Conservation (phyloP, 2,888 invertebrate genomes). For the Helleia helle region DNA sequence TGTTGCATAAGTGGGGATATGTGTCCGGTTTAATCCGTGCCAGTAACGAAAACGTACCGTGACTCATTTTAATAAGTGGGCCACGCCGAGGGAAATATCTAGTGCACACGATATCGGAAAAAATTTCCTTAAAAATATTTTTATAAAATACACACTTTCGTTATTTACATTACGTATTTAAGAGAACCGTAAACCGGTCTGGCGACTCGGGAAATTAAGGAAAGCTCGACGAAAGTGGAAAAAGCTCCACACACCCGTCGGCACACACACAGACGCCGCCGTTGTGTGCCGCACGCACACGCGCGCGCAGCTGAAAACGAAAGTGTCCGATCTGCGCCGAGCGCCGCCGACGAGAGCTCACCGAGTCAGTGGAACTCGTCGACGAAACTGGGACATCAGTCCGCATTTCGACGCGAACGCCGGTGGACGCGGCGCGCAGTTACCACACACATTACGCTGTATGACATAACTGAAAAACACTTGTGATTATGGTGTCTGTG, state of each 20-base stretch:
- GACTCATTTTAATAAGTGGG: conserved; percentile 8
- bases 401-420: conserved; percentile 67
- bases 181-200: conserved; percentile 47
- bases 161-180: conserved; percentile 11
- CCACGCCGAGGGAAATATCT: background rate
- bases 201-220: conserved; percentile 62
- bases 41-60: conserved; percentile 4
- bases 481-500: conserved; percentile 65
- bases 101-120: background rate
- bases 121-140: background rate
- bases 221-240: conserved; percentile 69
- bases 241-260: conserved; percentile 44
- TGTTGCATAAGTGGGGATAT: conserved; percentile 14
- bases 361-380: conserved; percentile 72
- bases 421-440: conserved; percentile 54
- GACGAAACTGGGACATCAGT: conserved; percentile 79
- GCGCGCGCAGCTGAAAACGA: conserved; percentile 65
- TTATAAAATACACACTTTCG: background rate
- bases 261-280: conserved; percentile 27
- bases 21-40: conserved; percentile 16
- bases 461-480: conserved; percentile 64
- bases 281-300: conserved; percentile 26
- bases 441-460: conserved; percentile 48
- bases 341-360: conserved; percentile 68
- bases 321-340: conserved; percentile 68